These are phyloP conservation scores for Rhinogobius similis DNA, from an alignment of 2,113 vertebrate genomes.

Conservation along the genomic window DNA sequence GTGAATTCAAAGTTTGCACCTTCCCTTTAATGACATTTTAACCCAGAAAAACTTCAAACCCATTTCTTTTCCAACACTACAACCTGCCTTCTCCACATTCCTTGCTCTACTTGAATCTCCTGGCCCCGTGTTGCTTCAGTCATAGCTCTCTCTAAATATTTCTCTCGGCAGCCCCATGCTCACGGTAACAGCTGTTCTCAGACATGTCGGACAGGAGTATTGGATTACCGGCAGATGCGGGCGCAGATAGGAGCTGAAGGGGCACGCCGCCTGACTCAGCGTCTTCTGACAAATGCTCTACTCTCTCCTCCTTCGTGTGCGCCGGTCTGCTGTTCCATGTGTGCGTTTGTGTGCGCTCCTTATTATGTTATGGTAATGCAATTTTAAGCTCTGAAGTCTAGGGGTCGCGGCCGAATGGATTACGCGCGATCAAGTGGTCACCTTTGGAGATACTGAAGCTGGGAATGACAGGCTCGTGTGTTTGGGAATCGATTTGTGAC, in stretches of 20 bases:
- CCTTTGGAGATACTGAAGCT: neutral
- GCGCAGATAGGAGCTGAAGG: neutral
- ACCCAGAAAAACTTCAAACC: too few relatives aligned
- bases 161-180: neutral
- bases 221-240: constrained; percentile 5
- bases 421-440: neutral
- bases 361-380: neutral
- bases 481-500: neutral
- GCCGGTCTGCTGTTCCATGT: neutral
- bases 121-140: neutral
- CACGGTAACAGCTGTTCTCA: neutral
- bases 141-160: neutral
- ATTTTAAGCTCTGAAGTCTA: neutral
- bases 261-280: neutral
- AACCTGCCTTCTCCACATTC: too few relatives aligned
- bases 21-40: too few relatives aligned
- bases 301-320: neutral
- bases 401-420: neutral
- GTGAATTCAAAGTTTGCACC: too few relatives aligned
- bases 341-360: neutral
- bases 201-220: neutral
- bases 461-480: neutral
- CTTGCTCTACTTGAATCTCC: neutral
- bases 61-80: too few relatives aligned
- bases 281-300: neutral